A percentile compares a stretch with the other conserved stretches of the same genome.
These are phyloP conservation scores for Carpatolechia fugitivella DNA, from an alignment of 2,888 invertebrate genomes.

Conservation along the genomic window DNA sequence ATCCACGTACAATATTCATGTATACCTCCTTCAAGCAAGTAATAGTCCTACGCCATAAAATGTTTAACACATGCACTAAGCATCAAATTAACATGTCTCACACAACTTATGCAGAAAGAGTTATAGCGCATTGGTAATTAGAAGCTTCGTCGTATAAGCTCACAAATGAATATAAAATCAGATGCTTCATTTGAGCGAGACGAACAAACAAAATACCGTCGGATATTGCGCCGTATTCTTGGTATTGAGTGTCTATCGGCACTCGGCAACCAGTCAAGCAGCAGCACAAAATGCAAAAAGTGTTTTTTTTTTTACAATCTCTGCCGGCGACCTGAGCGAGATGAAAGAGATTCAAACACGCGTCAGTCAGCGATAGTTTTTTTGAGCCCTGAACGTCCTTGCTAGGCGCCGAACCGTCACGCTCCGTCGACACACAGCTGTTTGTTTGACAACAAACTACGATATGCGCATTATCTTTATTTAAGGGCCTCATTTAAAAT, in stretches of 20 bases:
- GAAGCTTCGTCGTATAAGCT: not conserved
- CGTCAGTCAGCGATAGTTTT: conserved; percentile 34
- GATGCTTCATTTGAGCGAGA: not conserved
- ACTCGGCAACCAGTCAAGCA: not conserved
- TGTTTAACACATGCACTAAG: no score
- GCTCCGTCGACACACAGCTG: conserved; percentile 52
- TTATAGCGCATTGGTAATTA: no score
- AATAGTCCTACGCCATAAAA: no score
- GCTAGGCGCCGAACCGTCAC: conserved; percentile 53
- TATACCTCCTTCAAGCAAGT: not conserved
- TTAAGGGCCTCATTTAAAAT: not conserved
- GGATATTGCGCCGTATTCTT: conserved; percentile 23
- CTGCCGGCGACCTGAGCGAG: conserved; percentile 22
- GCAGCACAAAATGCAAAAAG: not conserved
- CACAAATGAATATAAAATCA: conserved; percentile 2
- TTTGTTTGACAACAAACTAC: conserved; percentile 66
- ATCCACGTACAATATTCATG: not conserved
- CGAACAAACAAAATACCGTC: conserved; percentile 1
- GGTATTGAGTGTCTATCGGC: not conserved
- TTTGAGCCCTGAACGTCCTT: conserved; percentile 55
- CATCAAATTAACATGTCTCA: no score
- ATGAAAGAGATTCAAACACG: conserved; percentile 37
- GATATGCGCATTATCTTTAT: conserved; percentile 15
- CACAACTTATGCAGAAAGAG: no score
- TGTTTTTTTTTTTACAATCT: conserved; percentile 16